Evolutionary conservation across 2,888 invertebrate species (phyloP).

Genomic region (Drosophila quinaria): DNA sequence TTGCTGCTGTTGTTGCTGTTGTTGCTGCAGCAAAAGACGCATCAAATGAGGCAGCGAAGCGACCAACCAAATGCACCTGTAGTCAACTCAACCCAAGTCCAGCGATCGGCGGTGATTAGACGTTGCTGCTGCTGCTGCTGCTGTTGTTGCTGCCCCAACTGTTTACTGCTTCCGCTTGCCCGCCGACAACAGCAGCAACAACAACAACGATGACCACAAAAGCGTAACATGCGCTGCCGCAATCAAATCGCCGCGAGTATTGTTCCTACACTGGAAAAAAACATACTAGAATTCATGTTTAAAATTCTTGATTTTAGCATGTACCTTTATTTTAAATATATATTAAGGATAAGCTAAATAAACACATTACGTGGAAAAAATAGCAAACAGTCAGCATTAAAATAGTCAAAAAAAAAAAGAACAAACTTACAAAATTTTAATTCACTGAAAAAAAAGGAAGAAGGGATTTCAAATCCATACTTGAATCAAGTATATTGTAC

Average conservation of each 20-base stretch:
- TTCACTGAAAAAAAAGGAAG: too few relatives aligned
- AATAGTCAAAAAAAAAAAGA: too few relatives aligned
- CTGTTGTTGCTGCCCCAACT: slow-evolving; percentile 46
- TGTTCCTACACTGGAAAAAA: slow-evolving; percentile 1
- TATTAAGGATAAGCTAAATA: too few relatives aligned
- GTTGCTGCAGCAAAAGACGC: slow-evolving; percentile 37
- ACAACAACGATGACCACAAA: slow-evolving; percentile 65
- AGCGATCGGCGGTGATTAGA: slow-evolving; percentile 61
- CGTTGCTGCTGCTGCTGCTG: slow-evolving; percentile 8
- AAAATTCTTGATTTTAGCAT: too few relatives aligned
- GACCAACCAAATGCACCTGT: slow-evolving; percentile 68
- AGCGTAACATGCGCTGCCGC: slow-evolving; percentile 69
- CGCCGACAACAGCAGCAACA: slow-evolving; percentile 25
- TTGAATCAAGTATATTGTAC: too few relatives aligned
- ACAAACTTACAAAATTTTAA: too few relatives aligned
- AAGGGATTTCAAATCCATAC: too few relatives aligned
- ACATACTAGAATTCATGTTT: too few relatives aligned
- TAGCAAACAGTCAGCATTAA: too few relatives aligned
- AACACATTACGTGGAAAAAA: too few relatives aligned
- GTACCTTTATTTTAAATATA: too few relatives aligned
- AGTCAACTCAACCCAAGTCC: slow-evolving; percentile 24
- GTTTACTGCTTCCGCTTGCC: slow-evolving; percentile 74
- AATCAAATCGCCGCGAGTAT: slow-evolving; percentile 51
- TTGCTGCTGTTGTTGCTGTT: slow-evolving; percentile 15
- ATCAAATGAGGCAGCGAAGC: slow-evolving; percentile 66